Percentiles rank a stretch among this genome's conserved stretches.
Evolutionary conservation across 2,888 invertebrate species (phyloP).

Genomic region (Torymus tubicola): DNA sequence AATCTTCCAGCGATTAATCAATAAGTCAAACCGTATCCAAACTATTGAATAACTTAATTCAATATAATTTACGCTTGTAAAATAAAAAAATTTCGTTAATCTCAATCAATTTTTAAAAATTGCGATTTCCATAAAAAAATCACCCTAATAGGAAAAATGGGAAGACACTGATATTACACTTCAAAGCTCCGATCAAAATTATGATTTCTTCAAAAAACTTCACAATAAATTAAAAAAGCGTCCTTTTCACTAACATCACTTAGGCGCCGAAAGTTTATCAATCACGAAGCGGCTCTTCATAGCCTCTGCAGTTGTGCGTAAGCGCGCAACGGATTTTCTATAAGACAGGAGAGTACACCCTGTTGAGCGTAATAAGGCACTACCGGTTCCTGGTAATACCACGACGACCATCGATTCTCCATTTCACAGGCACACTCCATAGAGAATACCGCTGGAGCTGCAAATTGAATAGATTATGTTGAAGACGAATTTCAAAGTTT

Average conservation of each 20-base stretch:
- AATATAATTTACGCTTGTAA: background rate
- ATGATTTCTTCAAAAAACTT: conserved; percentile 23
- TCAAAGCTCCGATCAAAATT: background rate
- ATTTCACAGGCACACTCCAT: conserved; percentile 75
- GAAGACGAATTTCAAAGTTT: too few relatives aligned
- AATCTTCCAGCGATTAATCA: background rate
- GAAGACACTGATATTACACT: conserved; percentile 16
- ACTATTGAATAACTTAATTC: background rate
- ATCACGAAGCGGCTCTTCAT: conserved; percentile 14
- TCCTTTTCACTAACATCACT: conserved; percentile 18
- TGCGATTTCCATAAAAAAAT: too few relatives aligned
- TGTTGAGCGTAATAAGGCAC: conserved; percentile 68
- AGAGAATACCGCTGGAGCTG: conserved; percentile 63
- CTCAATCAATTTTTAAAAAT: too few relatives aligned
- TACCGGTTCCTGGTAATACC: conserved; percentile 62
- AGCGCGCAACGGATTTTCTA: conserved; percentile 68
- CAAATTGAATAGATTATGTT: conserved; percentile 46
- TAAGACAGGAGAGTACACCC: conserved; percentile 64
- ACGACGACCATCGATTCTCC: conserved; percentile 69
- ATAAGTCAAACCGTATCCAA: background rate
- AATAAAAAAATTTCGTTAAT: background rate
- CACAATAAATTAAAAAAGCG: conserved; percentile 49
- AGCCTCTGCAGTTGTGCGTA: conserved; percentile 61
- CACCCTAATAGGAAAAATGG: too few relatives aligned
- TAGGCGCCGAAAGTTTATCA: background rate